These are phyloP conservation scores for Kryptolebias ocellatus DNA, from an alignment of 2,797 vertebrate genomes.

Conservation along the genomic window DNA sequence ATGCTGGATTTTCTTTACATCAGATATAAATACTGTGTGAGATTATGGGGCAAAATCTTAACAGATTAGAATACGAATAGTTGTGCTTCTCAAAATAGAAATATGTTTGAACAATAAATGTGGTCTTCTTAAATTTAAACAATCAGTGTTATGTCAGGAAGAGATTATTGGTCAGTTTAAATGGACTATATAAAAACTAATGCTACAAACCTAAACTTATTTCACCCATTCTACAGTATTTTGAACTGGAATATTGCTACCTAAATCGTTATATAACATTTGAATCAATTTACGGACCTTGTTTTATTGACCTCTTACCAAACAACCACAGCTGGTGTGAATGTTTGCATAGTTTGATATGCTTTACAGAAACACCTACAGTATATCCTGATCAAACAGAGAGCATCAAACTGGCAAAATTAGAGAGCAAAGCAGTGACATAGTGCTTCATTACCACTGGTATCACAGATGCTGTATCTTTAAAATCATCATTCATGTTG, in stretches of 20 bases:
- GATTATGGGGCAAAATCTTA: too few relatives aligned
- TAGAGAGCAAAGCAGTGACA: background rate
- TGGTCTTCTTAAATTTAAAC: too few relatives aligned
- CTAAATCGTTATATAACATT: background rate
- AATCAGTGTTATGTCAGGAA: background rate
- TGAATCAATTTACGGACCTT: background rate
- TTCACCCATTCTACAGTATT: background rate
- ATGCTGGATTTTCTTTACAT: too few relatives aligned
- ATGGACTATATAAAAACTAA: too few relatives aligned
- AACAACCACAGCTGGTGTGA: constrained; percentile 7
- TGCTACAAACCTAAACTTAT: too few relatives aligned
- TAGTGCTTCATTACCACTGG: background rate
- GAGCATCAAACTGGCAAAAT: background rate
- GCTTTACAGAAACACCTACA: background rate
- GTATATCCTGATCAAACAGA: background rate
- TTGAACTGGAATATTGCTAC: background rate
- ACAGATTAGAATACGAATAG: too few relatives aligned
- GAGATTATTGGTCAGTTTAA: background rate
- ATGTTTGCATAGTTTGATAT: constrained; percentile 2
- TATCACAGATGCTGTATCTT: constrained; percentile 2
- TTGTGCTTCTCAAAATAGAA: too few relatives aligned
- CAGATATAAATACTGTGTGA: too few relatives aligned
- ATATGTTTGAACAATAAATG: too few relatives aligned
- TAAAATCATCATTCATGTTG: background rate
- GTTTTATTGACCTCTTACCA: background rate